These are phyloP conservation scores for Notolabrus celidotus DNA, from an alignment of 2,797 vertebrate species.

Conservation along the genomic window DNA sequence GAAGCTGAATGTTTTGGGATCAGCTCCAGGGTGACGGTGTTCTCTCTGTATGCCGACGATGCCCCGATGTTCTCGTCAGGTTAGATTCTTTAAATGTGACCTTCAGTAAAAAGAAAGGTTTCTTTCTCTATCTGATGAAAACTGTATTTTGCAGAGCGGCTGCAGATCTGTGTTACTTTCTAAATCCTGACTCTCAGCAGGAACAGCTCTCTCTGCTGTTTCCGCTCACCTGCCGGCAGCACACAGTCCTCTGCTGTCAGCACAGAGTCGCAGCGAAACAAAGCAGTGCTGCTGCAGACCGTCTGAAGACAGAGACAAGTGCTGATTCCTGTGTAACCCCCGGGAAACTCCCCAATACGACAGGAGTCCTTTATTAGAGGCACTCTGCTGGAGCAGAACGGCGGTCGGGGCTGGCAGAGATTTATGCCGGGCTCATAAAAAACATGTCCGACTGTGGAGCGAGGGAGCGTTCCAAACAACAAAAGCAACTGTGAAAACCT, in stretches of 20 bases:
- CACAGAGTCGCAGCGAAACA: not conserved
- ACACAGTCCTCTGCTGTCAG: not conserved
- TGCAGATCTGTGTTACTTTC: not conserved
- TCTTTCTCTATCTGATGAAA: not conserved
- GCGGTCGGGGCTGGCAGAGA: constrained; percentile 3
- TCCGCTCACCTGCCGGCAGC: constrained; percentile 13
- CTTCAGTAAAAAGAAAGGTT: too few species aligned
- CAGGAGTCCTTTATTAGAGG: constrained; percentile 32
- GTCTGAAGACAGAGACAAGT: not conserved
- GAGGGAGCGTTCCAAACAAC: not conserved
- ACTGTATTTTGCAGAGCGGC: not conserved
- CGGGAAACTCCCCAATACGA: constrained; percentile 31
- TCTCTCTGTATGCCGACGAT: not conserved
- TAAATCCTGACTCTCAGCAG: not conserved
- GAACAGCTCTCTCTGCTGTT: not conserved
- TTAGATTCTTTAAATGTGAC: too few species aligned
- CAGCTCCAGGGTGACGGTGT: too few species aligned
- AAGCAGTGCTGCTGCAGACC: not conserved
- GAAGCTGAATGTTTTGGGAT: too few species aligned
- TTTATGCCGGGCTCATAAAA: constrained; percentile 6
- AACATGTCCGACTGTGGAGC: constrained; percentile 5
- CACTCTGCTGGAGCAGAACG: constrained; percentile 6
- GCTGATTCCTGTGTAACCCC: constrained; percentile 7
- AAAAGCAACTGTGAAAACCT: not conserved
- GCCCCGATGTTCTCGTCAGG: too few species aligned